Percentiles rank a stretch among this genome's conserved stretches.
Evolutionary conservation across 2,888 invertebrate species (phyloP).

Genomic region (Drosophila affinis): DNA sequence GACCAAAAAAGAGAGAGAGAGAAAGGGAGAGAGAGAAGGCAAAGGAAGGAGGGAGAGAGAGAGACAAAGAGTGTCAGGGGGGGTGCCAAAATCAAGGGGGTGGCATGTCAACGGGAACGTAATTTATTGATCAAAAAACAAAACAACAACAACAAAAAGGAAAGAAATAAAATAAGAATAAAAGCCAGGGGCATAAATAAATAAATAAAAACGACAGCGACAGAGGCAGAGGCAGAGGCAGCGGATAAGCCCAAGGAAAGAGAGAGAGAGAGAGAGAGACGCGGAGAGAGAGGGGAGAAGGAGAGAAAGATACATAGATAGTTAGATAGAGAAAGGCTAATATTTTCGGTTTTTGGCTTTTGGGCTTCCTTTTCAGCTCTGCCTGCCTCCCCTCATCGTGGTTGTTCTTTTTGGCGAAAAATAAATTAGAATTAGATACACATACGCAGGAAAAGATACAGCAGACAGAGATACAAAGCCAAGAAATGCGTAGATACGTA

Average conservation of each 20-base stretch:
- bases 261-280: conserved; percentile 3
- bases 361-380: conserved; percentile 11
- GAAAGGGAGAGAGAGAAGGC: conserved; percentile 13
- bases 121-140: conserved; percentile 71
- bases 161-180: conserved; percentile 33
- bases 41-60: background rate
- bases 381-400: conserved; percentile 59
- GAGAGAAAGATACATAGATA: conserved; percentile 1
- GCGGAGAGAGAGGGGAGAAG: conserved; percentile 12
- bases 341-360: conserved; percentile 20
- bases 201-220: conserved; percentile 61
- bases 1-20: conserved; percentile 49
- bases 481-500: conserved; percentile 63
- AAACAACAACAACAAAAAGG: conserved; percentile 5
- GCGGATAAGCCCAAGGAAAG: conserved; percentile 15
- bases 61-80: conserved; percentile 19
- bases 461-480: conserved; percentile 21
- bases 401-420: conserved; percentile 63
- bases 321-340: background rate
- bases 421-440: conserved; percentile 73
- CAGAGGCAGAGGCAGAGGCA: conserved; percentile 1
- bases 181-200: conserved; percentile 66
- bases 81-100: conserved; percentile 44
- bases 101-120: conserved; percentile 72
- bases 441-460: conserved; percentile 15